Conservation (phyloP, 2,888 invertebrate species). For the Phlogophora meticulosa region DNA sequence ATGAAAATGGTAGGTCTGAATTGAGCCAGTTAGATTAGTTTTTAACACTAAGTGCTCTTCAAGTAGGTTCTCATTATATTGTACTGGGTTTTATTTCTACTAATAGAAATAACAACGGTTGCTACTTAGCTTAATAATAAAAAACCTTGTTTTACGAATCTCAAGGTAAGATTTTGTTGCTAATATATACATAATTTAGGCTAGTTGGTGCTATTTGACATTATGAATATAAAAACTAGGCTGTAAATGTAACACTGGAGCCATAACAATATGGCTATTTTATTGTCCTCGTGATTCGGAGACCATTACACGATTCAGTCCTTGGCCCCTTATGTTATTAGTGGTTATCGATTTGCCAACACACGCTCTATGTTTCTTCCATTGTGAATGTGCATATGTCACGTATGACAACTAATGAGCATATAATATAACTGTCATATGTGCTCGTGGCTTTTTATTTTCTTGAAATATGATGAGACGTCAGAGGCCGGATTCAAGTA, state of each 20-base stretch:
- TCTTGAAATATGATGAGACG: not conserved
- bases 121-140: not conserved
- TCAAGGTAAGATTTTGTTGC: conserved; percentile 21
- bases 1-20: too few relatives aligned
- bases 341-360: conserved; percentile 33
- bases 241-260: conserved; percentile 31
- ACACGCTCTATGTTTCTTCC: not conserved
- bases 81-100: not conserved
- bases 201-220: conserved; percentile 33
- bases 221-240: conserved; percentile 17
- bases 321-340: conserved; percentile 36
- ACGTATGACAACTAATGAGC: not conserved
- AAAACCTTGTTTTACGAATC: conserved; percentile 21
- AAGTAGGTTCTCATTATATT: too few relatives aligned
- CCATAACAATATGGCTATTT: conserved; percentile 34
- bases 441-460: too few relatives aligned
- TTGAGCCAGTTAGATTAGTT: too few relatives aligned
- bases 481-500: not conserved
- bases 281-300: conserved; percentile 26
- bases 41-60: too few relatives aligned
- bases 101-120: not conserved
- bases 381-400: not conserved
- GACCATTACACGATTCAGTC: conserved; percentile 16
- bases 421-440: not conserved
- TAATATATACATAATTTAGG: conserved; percentile 27